Conservation (phyloP, 2,113 vertebrate genomes). For the Eretmochelys imbricata region DNA sequence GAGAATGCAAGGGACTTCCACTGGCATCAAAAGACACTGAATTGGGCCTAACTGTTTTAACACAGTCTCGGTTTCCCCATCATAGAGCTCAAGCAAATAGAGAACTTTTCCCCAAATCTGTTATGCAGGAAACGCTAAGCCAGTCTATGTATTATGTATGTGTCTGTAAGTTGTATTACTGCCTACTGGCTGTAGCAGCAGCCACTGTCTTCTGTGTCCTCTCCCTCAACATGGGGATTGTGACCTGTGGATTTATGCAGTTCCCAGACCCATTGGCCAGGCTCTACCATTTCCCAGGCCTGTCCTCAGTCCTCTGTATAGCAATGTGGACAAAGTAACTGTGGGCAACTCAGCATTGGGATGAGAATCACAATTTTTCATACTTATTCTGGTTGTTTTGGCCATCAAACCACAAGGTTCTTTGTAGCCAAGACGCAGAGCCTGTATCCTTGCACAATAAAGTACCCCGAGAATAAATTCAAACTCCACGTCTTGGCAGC, state of each 20-base stretch:
- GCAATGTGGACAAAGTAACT: not conserved
- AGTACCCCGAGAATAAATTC: not conserved
- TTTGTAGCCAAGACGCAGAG: not conserved
- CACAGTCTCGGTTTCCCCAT: not conserved
- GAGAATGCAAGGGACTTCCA: not conserved
- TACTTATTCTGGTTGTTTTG: not conserved
- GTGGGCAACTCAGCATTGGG: not conserved
- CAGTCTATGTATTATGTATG: not conserved
- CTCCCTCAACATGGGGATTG: too few species aligned
- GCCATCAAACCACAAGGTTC: not conserved
- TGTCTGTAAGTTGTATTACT: not conserved
- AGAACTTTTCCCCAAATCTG: not conserved
- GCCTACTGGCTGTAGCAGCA: not conserved
- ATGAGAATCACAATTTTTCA: not conserved
- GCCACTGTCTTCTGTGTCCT: not conserved
- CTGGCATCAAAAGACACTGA: not conserved
- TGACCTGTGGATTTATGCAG: not conserved
- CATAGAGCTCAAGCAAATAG: not conserved
- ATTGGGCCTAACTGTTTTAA: not conserved
- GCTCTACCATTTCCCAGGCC: not conserved
- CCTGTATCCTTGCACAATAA: not conserved
- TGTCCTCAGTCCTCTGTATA: not conserved
- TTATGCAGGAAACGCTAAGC: not conserved
- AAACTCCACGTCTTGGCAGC: not conserved
- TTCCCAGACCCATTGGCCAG: not conserved